Percentiles rank a stretch among this genome's conserved stretches.
These are phyloP conservation scores for Drosophila nigrodunni DNA, from an alignment of 1,140 invertebrate genomes.

Conservation along the genomic window DNA sequence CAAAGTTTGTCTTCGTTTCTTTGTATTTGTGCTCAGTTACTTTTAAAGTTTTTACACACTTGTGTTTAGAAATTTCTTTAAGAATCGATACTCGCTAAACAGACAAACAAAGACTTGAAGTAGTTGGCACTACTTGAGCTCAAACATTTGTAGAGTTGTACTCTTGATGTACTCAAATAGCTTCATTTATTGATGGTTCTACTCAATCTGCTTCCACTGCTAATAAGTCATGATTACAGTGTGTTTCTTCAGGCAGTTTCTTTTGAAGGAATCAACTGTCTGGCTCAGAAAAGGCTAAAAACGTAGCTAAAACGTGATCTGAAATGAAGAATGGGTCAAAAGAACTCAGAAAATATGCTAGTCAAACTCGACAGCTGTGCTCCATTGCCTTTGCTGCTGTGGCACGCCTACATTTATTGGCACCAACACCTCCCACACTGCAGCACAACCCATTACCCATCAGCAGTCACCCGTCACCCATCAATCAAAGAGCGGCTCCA, in stretches of 20 bases:
- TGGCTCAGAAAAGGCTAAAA: not conserved
- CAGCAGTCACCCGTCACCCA: slow-evolving; percentile 13
- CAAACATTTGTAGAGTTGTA: not conserved
- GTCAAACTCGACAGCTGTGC: slow-evolving; percentile 33
- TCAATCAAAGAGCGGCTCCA: slow-evolving; percentile 42
- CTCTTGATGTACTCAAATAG: not conserved
- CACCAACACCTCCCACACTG: too few relatives aligned
- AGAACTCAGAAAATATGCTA: slow-evolving; percentile 45
- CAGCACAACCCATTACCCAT: not conserved
- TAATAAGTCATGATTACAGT: slow-evolving; percentile 41
- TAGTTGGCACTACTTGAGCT: not conserved
- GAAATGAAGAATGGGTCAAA: slow-evolving; percentile 23
- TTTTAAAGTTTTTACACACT: slow-evolving; percentile 1
- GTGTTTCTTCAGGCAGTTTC: slow-evolving; percentile 14
- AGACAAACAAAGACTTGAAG: too few relatives aligned
- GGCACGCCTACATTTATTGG: too few relatives aligned
- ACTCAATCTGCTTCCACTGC: not conserved
- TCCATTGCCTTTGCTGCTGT: slow-evolving; percentile 10
- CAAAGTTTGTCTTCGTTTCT: slow-evolving; percentile 28
- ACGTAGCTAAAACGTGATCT: slow-evolving; percentile 16
- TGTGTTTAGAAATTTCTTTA: not conserved
- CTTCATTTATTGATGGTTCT: slow-evolving; percentile 1
- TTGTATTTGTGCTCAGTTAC: not conserved
- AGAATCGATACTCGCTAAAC: not conserved
- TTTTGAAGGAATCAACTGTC: not conserved